Conservation (phyloP, 1,140 invertebrate species). For the Hyphantria cunea region DNA sequence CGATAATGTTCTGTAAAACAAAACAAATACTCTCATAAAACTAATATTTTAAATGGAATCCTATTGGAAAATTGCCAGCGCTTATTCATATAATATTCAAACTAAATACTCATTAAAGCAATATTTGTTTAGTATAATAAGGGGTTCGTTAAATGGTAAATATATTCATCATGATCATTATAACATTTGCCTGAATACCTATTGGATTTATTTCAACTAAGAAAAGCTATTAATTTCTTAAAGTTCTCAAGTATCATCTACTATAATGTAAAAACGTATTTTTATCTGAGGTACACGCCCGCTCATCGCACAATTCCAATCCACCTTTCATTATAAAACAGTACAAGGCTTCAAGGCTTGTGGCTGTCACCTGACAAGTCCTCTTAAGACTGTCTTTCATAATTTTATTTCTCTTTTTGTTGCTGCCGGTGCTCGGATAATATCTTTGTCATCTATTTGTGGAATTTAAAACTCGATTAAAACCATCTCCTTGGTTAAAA, state of each 20-base stretch:
- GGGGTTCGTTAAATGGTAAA: too few relatives aligned
- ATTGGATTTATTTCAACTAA: not conserved
- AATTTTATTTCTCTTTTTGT: conserved; percentile 60
- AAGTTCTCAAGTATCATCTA: too few relatives aligned
- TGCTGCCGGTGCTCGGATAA: conserved; percentile 48
- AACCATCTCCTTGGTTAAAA: not conserved
- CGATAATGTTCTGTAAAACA: too few relatives aligned
- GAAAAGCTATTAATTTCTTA: too few relatives aligned
- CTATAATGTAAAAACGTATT: not conserved
- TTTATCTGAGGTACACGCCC: not conserved
- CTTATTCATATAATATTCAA: too few relatives aligned
- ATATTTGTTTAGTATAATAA: too few relatives aligned
- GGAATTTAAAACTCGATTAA: conserved; percentile 52
- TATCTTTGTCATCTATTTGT: conserved; percentile 64
- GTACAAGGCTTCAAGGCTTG: conserved; percentile 42
- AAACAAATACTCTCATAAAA: too few relatives aligned
- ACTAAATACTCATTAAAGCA: too few relatives aligned
- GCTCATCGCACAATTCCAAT: not conserved
- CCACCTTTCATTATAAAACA: conserved; percentile 43
- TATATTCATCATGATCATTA: too few relatives aligned
- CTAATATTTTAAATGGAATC: too few relatives aligned
- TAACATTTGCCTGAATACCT: too few relatives aligned
- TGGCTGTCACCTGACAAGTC: conserved; percentile 66
- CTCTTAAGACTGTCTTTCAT: conserved; percentile 60
- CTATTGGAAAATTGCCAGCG: too few relatives aligned